These are phyloP conservation scores for Cryptus viduatorius DNA, from an alignment of 2,888 invertebrate genomes.

Conservation along the genomic window DNA sequence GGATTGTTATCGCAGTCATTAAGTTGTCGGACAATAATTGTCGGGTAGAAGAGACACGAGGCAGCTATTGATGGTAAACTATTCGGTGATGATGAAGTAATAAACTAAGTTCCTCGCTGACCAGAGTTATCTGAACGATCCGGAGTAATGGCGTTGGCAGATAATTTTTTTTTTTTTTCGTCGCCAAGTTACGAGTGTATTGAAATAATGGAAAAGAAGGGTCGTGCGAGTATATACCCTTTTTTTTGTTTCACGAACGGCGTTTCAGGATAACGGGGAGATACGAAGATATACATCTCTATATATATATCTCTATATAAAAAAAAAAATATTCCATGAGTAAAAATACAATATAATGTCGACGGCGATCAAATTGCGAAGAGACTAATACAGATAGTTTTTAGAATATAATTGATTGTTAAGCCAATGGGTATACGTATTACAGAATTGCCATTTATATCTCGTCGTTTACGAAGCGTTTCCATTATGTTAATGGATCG, in stretches of 20 bases:
- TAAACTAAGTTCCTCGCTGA: conserved; percentile 34
- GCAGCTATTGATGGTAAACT: not conserved
- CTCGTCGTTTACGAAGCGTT: conserved; percentile 17
- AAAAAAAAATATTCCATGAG: not conserved
- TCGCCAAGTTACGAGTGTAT: not conserved
- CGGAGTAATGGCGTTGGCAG: not conserved
- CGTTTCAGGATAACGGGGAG: not conserved
- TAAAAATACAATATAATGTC: conserved; percentile 7
- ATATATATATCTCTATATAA: too few species aligned
- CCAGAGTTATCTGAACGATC: not conserved
- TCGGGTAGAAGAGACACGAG: not conserved
- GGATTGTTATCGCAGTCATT: not conserved
- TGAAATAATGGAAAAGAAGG: not conserved
- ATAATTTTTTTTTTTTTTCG: not conserved
- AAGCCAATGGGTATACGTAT: conserved; percentile 14
- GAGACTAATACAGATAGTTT: conserved; percentile 27
- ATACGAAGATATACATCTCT: too few species aligned
- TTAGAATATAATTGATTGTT: not conserved
- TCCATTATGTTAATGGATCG: conserved; percentile 60
- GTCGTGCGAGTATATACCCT: not conserved
- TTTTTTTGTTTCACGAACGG: not conserved
- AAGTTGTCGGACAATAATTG: not conserved
- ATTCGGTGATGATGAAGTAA: conserved; percentile 11
- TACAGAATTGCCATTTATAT: not conserved
- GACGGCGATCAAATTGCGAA: not conserved